phyloP scores from a whole-genome alignment of 1,140 invertebrate species.

The Hylyphantes graminicola region DNA sequence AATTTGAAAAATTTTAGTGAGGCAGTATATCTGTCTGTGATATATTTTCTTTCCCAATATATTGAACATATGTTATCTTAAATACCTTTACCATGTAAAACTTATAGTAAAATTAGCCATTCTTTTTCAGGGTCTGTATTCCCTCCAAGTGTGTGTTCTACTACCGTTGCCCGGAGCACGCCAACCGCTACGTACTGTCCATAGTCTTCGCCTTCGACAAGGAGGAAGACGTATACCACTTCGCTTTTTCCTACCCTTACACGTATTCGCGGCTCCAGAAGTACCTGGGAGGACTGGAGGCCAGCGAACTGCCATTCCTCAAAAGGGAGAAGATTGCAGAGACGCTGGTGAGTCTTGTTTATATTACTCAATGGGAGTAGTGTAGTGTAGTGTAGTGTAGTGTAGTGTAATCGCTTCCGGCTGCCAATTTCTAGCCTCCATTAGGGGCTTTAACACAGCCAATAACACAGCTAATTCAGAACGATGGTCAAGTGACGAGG shows the following conservation, averaged over 20 bases:
- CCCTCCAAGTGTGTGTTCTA: constrained; percentile 91
- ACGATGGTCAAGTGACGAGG: too few species aligned
- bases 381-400: too few species aligned
- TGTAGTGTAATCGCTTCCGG: too few species aligned
- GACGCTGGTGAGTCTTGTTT: constrained; percentile 75
- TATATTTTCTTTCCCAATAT: too few species aligned
- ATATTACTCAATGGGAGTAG: too few species aligned
- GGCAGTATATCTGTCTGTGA: too few species aligned
- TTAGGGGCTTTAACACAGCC: too few species aligned
- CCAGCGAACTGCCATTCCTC: constrained; percentile 72
- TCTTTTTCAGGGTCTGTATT: constrained; percentile 79
- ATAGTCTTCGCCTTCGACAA: constrained; percentile 94
- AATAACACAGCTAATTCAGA: too few species aligned
- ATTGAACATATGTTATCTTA: too few species aligned
- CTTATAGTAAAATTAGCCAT: constrained; percentile 60
- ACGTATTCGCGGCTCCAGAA: constrained; percentile 90
- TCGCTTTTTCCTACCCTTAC: constrained; percentile 92
- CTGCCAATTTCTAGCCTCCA: too few species aligned
- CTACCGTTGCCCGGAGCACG: constrained; percentile 89
- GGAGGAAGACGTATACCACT: constrained; percentile 93
- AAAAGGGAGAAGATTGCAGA: constrained; percentile 77
- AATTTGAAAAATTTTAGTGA: too few species aligned
- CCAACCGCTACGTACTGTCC: constrained; percentile 91
- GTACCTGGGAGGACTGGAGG: constrained; percentile 81
- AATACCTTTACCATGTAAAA: too few species aligned